Conservation (phyloP, 2,797 vertebrate genomes). For the Spinus pinus region DNA sequence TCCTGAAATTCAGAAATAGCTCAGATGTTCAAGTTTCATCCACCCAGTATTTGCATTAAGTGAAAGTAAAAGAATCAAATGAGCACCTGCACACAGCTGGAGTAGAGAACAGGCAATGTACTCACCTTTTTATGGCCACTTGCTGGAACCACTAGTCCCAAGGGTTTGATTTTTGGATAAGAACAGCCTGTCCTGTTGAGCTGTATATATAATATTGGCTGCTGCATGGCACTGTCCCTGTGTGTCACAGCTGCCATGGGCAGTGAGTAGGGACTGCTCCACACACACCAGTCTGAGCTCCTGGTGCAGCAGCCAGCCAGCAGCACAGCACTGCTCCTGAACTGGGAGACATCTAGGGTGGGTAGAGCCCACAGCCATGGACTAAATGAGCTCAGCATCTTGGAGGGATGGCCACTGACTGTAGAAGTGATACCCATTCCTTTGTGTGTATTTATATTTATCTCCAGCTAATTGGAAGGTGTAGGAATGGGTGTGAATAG, state of each 20-base stretch:
- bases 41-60: neutral
- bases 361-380: neutral
- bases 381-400: neutral
- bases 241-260: neutral
- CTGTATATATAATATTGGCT: neutral
- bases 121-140: neutral
- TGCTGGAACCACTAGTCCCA: too few species aligned
- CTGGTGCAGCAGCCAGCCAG: neutral
- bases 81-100: neutral
- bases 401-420: neutral
- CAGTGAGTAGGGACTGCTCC: neutral
- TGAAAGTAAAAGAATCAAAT: neutral
- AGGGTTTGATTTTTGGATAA: neutral
- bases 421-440: neutral
- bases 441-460: rapidly evolving
- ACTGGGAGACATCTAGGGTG: neutral
- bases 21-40: neutral
- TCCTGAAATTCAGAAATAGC: neutral
- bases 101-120: neutral
- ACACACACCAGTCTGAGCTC: neutral
- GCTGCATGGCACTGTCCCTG: neutral
- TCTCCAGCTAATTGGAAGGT: neutral
- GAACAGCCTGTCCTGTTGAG: neutral
- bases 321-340: neutral
- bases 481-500: rapidly evolving